phyloP scores from a whole-genome alignment of 2,797 vertebrate species.

The Antennarius maculatus region DNA sequence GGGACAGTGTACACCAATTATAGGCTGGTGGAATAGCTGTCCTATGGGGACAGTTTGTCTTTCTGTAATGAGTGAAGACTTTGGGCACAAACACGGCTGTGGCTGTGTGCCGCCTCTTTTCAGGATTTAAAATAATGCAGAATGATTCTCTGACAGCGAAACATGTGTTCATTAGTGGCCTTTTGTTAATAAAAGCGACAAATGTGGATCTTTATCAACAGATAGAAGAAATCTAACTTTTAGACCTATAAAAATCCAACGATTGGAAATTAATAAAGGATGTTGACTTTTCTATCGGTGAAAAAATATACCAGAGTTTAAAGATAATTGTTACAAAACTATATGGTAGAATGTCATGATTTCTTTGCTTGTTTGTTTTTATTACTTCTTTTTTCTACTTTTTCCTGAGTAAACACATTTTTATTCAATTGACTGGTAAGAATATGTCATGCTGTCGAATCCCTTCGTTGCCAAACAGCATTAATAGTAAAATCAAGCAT shows the following conservation, averaged over 20 bases:
- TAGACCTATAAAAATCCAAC: neutral
- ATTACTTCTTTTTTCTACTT: neutral
- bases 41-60: constrained; percentile 72
- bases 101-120: constrained; percentile 51
- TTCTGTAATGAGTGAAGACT: constrained; percentile 53
- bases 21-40: constrained; percentile 73
- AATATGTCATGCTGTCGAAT: neutral
- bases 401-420: neutral
- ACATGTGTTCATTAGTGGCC: constrained; percentile 33
- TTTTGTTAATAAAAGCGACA: constrained; percentile 23
- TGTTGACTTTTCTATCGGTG: neutral
- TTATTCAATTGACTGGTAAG: neutral
- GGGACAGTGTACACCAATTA: constrained; percentile 86
- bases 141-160: constrained; percentile 25
- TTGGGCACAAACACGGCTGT: constrained; percentile 43
- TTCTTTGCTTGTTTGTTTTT: neutral
- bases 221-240: neutral
- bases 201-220: constrained; percentile 15
- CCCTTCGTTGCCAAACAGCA: neutral
- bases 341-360: neutral
- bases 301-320: no score
- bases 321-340: no score
- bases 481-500: neutral
- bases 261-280: neutral
- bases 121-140: constrained; percentile 32